Conservation (phyloP, 2,888 invertebrate species). For the Amblyjoppa proteus region DNA sequence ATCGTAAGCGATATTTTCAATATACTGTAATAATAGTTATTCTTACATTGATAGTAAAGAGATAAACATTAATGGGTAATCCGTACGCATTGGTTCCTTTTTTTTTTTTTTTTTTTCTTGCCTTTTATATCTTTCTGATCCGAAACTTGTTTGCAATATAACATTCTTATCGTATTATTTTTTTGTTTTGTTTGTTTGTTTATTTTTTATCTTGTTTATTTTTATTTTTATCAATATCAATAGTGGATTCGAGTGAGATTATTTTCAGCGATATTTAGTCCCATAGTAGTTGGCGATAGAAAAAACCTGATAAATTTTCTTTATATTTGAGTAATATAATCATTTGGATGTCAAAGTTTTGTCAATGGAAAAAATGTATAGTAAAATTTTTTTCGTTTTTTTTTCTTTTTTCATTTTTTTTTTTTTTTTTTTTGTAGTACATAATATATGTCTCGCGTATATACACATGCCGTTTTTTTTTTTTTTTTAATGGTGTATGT, state of each 20-base stretch:
- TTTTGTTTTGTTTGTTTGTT: constrained; percentile 18
- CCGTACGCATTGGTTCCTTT: constrained; percentile 8
- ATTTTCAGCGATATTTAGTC: constrained; percentile 79
- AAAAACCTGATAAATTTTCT: constrained; percentile 77
- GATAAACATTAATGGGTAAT: constrained; percentile 38
- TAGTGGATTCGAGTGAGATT: constrained; percentile 59
- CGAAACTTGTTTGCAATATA: constrained; percentile 50
- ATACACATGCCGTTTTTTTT: constrained; percentile 49
- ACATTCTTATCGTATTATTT: constrained; percentile 46
- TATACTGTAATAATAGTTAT: constrained; percentile 23
- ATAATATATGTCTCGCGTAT: constrained; percentile 54
- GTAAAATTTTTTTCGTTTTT: constrained; percentile 73
- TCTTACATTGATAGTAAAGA: constrained; percentile 37
- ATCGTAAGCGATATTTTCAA: constrained; percentile 19
- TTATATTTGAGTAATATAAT: constrained; percentile 62
- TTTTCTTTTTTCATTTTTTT: constrained; percentile 45
- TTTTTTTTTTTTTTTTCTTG: constrained; percentile 14
- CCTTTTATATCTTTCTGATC: constrained; percentile 31
- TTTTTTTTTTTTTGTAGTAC: constrained; percentile 52
- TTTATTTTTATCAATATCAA: constrained; percentile 36
- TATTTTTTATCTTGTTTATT: constrained; percentile 1
- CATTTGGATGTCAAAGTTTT: constrained; percentile 67
- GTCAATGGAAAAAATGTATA: constrained; percentile 74
- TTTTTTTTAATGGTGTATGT: constrained; percentile 67
- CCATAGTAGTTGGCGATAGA: constrained; percentile 80